Percentiles rank a stretch among this genome's conserved stretches.
Conservation (phyloP, 2,888 invertebrate species). For the Cephus sareptanus region DNA sequence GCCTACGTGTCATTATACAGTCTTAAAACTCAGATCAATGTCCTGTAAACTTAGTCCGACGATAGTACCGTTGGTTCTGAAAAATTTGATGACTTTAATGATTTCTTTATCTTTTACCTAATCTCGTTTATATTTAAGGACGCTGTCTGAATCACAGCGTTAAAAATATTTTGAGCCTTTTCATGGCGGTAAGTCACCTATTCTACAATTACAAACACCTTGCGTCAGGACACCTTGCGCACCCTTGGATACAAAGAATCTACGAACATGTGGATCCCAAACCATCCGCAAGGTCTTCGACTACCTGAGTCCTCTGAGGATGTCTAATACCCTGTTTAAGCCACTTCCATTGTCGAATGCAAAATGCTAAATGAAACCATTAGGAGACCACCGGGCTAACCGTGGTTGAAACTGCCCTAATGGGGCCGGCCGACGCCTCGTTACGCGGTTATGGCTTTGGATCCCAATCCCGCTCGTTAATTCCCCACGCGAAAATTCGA, state of each 20-base stretch:
- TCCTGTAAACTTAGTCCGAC: background rate
- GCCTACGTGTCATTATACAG: background rate
- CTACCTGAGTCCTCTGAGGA: conserved; percentile 45
- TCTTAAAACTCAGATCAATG: background rate
- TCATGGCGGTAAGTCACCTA: background rate
- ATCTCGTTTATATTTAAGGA: background rate
- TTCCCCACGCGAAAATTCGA: background rate
- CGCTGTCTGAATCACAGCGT: background rate
- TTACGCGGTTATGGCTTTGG: conserved; percentile 1
- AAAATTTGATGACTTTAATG: background rate
- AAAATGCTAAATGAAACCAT: conserved; percentile 11
- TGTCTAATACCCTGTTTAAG: conserved; percentile 38
- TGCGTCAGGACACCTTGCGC: conserved; percentile 40
- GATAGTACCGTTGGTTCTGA: background rate
- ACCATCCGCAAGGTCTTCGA: conserved; percentile 31
- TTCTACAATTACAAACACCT: conserved; percentile 29
- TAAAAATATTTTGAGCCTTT: background rate
- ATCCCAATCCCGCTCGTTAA: background rate
- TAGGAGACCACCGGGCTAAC: conserved; percentile 3
- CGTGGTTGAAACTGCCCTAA: background rate
- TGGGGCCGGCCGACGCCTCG: conserved; percentile 3
- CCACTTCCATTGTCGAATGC: conserved; percentile 27
- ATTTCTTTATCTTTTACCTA: no score
- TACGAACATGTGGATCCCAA: conserved; percentile 35
- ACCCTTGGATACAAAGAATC: conserved; percentile 31